Percentiles rank a stretch among this genome's conserved stretches.
These are phyloP conservation scores for Diarsia brunnea DNA, from an alignment of 2,888 invertebrate species.

Conservation along the genomic window DNA sequence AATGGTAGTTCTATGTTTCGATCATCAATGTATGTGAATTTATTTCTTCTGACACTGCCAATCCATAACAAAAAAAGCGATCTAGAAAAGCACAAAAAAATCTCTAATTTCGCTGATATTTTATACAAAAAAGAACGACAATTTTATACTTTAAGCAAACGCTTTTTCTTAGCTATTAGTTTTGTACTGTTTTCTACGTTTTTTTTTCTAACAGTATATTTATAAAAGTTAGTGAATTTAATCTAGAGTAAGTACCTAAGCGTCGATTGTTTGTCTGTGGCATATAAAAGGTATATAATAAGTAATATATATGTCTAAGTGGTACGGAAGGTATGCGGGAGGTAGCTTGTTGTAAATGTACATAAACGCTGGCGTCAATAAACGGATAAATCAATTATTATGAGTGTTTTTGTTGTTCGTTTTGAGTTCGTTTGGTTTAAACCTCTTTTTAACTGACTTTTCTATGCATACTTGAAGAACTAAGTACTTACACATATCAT, in stretches of 20 bases:
- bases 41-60: slow-evolving; percentile 48
- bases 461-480: neutral
- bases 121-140: slow-evolving; percentile 4
- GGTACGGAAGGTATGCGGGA: slow-evolving; percentile 45
- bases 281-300: slow-evolving; percentile 61
- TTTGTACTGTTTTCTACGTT: slow-evolving; percentile 49
- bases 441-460: neutral
- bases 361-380: slow-evolving; percentile 82
- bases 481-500: neutral
- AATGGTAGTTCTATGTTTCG: slow-evolving; percentile 52
- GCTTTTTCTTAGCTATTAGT: slow-evolving; percentile 34
- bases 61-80: slow-evolving; percentile 6
- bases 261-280: slow-evolving; percentile 62
- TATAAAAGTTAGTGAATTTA: slow-evolving; percentile 56
- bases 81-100: slow-evolving; percentile 10
- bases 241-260: slow-evolving; percentile 48
- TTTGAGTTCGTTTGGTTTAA: neutral
- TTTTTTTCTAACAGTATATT: slow-evolving; percentile 46
- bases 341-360: slow-evolving; percentile 79
- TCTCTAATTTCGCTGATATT: slow-evolving; percentile 27
- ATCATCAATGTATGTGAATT: slow-evolving; percentile 32
- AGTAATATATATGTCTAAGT: slow-evolving; percentile 37
- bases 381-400: slow-evolving; percentile 75
- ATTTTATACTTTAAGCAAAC: slow-evolving; percentile 21
- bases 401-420: slow-evolving; percentile 55